phyloP scores from a whole-genome alignment of 2,888 invertebrate species.

The Temnothorax unifasciatus region DNA sequence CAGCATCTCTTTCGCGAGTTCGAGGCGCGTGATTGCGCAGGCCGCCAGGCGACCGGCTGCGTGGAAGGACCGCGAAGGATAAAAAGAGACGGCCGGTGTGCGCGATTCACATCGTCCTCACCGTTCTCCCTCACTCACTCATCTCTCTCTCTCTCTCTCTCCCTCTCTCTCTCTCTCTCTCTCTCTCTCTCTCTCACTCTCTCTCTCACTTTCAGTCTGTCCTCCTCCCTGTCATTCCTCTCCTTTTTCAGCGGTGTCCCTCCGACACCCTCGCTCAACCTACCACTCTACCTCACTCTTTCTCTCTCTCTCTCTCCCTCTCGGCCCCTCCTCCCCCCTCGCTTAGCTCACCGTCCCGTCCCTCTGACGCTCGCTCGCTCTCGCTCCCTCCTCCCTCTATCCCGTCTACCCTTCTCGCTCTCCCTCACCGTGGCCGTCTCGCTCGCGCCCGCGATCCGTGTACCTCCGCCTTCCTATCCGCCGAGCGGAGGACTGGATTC shows the following conservation, averaged over 20 bases:
- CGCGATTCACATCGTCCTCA: conserved; percentile 72
- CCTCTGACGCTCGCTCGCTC: conserved; percentile 61
- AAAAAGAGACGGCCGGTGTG: conserved; percentile 62
- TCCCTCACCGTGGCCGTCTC: conserved; percentile 64
- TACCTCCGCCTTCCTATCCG: conserved; percentile 78
- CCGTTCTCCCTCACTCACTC: conserved; percentile 59
- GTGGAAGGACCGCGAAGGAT: conserved; percentile 57
- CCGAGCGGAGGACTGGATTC: conserved; percentile 81
- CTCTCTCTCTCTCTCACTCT: conserved; percentile 57
- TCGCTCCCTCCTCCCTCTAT: conserved; percentile 72
- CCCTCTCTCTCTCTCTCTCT: conserved; percentile 59
- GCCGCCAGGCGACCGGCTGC: conserved; percentile 43
- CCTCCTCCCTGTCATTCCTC: conserved; percentile 51
- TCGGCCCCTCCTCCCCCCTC: conserved; percentile 50
- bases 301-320: conserved; percentile 54
- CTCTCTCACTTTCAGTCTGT: conserved; percentile 48
- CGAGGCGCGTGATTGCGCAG: conserved; percentile 54
- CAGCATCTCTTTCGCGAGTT: conserved; percentile 39
- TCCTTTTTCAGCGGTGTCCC: conserved; percentile 72
- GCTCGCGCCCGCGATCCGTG: conserved; percentile 62
- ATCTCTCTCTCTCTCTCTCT: conserved; percentile 28
- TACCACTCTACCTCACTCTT: conserved; percentile 65
- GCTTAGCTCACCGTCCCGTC: conserved; percentile 65
- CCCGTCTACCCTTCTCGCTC: conserved; percentile 66
- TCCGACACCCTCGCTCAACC: conserved; percentile 73